Evolutionary conservation across 1,140 invertebrate species (phyloP).

Genomic region (Aphelenchoides besseyi): DNA sequence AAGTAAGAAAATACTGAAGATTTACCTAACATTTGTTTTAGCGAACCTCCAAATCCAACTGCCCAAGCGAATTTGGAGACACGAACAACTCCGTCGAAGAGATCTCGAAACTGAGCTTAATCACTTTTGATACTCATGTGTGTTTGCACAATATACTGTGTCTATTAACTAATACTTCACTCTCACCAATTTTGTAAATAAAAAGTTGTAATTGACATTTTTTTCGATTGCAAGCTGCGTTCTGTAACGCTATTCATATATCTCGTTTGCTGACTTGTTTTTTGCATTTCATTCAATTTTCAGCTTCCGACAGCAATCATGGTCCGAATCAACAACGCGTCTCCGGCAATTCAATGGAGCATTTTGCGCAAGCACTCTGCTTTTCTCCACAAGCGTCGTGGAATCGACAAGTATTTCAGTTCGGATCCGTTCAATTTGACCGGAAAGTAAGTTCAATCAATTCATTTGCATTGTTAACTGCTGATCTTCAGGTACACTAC

Average conservation of each 20-base stretch:
- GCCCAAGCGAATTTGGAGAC: not conserved
- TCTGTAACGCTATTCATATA: not conserved
- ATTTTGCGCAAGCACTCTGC: conserved; percentile 8
- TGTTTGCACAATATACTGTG: not conserved
- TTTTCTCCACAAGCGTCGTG: conserved; percentile 17
- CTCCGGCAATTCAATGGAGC: conserved; percentile 9
- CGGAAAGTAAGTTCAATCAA: not conserved
- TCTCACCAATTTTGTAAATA: conserved; percentile 7
- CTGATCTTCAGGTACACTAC: not conserved
- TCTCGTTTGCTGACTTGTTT: no score
- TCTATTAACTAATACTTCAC: not conserved
- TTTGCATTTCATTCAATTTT: no score
- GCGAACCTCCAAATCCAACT: not conserved
- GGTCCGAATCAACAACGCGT: conserved; percentile 21
- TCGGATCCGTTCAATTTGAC: conserved; percentile 6
- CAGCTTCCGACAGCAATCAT: conserved; percentile 18
- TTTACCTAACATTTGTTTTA: not conserved
- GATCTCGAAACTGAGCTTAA: not conserved
- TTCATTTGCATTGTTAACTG: not conserved
- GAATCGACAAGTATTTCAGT: conserved; percentile 5
- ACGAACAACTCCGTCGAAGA: not conserved
- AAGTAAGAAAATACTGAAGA: not conserved
- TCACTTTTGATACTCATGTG: not conserved
- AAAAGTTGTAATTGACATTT: not conserved
- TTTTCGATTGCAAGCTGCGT: not conserved